Percentiles rank a stretch among this genome's conserved stretches.
These are phyloP conservation scores for Gymnorhina tibicen DNA, from an alignment of 2,113 vertebrate species.

Conservation along the genomic window DNA sequence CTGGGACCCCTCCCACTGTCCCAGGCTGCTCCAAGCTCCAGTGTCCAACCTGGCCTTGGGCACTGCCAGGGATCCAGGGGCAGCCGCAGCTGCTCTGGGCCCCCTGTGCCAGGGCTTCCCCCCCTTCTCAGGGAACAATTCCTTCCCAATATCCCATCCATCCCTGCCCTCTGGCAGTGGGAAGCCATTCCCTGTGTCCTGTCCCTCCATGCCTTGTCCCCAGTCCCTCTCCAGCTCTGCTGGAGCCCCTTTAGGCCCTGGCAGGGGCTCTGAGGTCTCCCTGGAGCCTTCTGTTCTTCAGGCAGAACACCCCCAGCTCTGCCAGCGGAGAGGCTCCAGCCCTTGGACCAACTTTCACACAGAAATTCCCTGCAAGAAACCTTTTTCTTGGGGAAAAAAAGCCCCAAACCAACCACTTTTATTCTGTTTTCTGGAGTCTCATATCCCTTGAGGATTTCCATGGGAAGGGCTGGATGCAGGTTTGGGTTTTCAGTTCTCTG, in stretches of 20 bases:
- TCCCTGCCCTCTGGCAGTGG: rapidly evolving
- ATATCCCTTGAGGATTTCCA: neutral
- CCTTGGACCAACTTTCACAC: neutral
- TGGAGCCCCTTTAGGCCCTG: neutral
- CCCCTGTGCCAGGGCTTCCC: rapidly evolving
- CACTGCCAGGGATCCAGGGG: neutral
- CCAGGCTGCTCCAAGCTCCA: neutral
- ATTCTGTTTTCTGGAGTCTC: neutral
- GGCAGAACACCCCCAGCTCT: neutral
- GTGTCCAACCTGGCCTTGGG: rapidly evolving
- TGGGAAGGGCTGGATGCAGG: neutral
- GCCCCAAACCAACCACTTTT: neutral
- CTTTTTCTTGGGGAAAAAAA: neutral
- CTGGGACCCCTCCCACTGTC: neutral
- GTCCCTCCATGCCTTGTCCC: neutral
- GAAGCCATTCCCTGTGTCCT: neutral
- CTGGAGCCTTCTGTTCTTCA: neutral
- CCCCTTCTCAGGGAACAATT: rapidly evolving
- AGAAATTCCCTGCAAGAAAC: neutral
- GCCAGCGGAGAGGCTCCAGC: neutral
- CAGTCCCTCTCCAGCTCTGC: neutral
- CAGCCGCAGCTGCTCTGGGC: neutral
- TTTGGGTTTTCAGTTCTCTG: neutral
- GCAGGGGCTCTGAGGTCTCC: neutral
- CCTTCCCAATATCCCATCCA: neutral